These are phyloP conservation scores for Lysiphlebus fabarum DNA, from an alignment of 1,140 invertebrate species.

Conservation along the genomic window DNA sequence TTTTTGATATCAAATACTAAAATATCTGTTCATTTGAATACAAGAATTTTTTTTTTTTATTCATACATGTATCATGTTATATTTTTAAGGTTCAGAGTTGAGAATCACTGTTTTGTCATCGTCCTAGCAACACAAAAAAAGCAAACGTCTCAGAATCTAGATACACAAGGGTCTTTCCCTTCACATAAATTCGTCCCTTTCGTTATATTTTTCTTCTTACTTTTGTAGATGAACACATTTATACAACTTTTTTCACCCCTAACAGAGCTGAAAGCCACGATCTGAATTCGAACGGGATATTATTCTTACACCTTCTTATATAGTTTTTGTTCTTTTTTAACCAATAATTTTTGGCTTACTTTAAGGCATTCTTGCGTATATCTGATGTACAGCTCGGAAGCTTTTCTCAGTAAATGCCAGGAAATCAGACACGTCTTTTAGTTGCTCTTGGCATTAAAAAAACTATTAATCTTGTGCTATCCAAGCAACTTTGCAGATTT, in stretches of 20 bases:
- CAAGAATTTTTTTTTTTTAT: too few species aligned
- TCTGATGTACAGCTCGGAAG: not conserved
- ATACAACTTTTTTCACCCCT: conserved; percentile 21
- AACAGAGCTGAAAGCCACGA: conserved; percentile 16
- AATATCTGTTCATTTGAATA: too few species aligned
- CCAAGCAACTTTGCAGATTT: too few species aligned
- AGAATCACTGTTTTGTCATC: conserved; percentile 33
- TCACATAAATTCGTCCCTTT: conserved; percentile 24
- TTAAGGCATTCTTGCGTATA: too few species aligned
- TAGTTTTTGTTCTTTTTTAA: conserved; percentile 15
- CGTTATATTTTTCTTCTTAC: conserved; percentile 20
- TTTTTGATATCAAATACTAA: too few species aligned
- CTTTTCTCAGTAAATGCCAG: conserved; percentile 15
- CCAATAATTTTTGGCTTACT: not conserved
- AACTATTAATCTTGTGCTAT: conserved; percentile 44
- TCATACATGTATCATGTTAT: too few species aligned
- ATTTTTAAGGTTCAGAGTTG: conserved; percentile 10
- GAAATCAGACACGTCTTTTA: conserved; percentile 24
- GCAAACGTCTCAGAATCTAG: conserved; percentile 38
- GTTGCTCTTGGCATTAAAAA: conserved; percentile 24
- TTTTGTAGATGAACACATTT: conserved; percentile 14
- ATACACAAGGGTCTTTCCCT: conserved; percentile 25
- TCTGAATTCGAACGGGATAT: conserved; percentile 32
- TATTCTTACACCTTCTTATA: conserved; percentile 41
- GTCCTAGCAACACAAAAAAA: conserved; percentile 25